Base-by-base conservation (phyloP, 1,140 invertebrate species). In the Ips typographus region DNA sequence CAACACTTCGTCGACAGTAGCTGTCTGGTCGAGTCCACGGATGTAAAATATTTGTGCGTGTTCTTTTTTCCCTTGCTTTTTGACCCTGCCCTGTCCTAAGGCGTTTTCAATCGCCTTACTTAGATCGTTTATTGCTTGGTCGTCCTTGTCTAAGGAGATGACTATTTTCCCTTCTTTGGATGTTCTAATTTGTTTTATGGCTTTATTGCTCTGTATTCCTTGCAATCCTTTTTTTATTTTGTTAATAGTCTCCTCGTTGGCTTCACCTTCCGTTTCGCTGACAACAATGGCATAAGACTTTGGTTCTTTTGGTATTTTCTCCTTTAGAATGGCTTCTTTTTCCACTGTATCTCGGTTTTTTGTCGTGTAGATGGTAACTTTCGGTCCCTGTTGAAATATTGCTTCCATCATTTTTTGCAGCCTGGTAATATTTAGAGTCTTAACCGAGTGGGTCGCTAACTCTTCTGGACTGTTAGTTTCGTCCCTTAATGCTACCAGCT, bases 11-110 rank as follows among this genome's bases (percentile, higher is more conserved):
- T 7, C 44, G 7, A 71, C 37, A 5, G 65, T 57, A 36, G 3
- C 52, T 47, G 49, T 53, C 1, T 4, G 53, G n/a, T 65, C 68
- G 51, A 72, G 37, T 36, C 56, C 68, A 37, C 55, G 65, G 5
- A 71, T 37, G 47, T 53, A 3, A 0, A 49, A 37, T 43, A 59
- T 43, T 2, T 41, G 38, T 42, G n/a, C 40, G 1, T 38, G 40
- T n/a, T 63, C 6, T 22, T 39, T 6, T 39, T 44, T 22, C 4
- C 65, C 39, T n/a, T 6, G 4, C 6, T 4, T 5, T 55, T 36
- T 55, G 4, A 4, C 36, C 40, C 4, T 42, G 39, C 2, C 1
- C 40, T 6, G 7, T 7, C 38, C 56, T 4, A 59, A 7, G 8
- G 2, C 4, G 3, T 38, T 2, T 39, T 3, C n/a, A 36, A 36